Conservation (phyloP, 2,888 invertebrate genomes). For the Epinotia nisella region DNA sequence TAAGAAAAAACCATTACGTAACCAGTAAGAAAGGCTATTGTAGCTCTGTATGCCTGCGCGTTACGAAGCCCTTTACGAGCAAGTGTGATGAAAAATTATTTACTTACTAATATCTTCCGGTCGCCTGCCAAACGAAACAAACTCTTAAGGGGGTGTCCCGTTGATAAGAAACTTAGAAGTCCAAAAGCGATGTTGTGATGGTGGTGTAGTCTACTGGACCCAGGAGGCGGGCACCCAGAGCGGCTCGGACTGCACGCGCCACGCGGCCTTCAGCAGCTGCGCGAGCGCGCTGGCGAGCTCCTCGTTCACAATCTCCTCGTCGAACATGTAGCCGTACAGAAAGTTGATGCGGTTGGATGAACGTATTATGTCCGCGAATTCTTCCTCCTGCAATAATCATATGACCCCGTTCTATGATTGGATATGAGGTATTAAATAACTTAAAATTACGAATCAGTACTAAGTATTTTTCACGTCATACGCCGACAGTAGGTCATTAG, state of each 20-base stretch:
- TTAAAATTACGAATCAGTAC: too few species aligned
- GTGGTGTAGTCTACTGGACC: conserved; percentile 88
- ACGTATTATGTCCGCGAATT: conserved; percentile 93
- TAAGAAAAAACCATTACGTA: too few species aligned
- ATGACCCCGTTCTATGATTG: not conserved
- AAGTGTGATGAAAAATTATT: not conserved
- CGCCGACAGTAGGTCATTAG: too few species aligned
- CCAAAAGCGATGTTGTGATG: not conserved
- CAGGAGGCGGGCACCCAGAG: conserved; percentile 98
- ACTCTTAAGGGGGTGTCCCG: not conserved
- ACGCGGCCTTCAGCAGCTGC: conserved; percentile 91
- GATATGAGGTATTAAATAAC: not conserved
- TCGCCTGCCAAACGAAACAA: not conserved
- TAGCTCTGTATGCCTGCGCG: too few species aligned
- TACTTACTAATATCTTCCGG: not conserved
- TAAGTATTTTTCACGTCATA: too few species aligned
- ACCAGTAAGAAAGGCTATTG: too few species aligned
- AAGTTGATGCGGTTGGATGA: conserved; percentile 95
- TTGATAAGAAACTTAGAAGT: not conserved
- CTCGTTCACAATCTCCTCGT: conserved; percentile 96
- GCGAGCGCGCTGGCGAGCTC: conserved; percentile 94
- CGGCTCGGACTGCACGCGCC: conserved; percentile 95
- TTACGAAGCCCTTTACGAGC: too few species aligned
- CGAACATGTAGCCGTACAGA: conserved; percentile 96
- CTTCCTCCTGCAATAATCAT: conserved; percentile 90